Evolutionary conservation across 2,888 invertebrate species (phyloP).

Genomic region (Drosophila peninsularis): DNA sequence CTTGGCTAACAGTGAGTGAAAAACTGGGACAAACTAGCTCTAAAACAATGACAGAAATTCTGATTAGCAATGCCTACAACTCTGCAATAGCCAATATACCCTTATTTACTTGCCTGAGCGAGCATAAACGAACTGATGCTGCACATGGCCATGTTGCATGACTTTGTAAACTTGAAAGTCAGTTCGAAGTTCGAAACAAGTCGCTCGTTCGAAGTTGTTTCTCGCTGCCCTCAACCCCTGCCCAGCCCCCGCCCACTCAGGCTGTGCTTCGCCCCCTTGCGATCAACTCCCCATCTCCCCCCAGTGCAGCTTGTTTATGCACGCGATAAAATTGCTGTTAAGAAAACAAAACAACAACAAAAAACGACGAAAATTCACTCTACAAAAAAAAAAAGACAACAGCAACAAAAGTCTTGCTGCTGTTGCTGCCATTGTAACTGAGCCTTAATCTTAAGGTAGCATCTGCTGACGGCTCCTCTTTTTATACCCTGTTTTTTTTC

Average conservation of each 20-base stretch:
- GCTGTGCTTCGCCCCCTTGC: background rate
- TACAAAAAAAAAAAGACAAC: constrained; percentile 12
- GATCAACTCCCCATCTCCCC: constrained; percentile 15
- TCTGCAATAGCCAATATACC: background rate
- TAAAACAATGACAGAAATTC: background rate
- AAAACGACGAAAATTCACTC: constrained; percentile 46
- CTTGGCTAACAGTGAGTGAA: background rate
- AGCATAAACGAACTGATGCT: constrained; percentile 40
- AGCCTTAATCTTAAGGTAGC: constrained; percentile 73
- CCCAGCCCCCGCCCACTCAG: background rate
- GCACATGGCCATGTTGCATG: constrained; percentile 76
- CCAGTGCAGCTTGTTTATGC: constrained; percentile 67
- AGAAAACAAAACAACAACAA: constrained; percentile 34
- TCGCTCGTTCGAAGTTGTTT: constrained; percentile 24
- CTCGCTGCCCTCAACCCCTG: constrained; percentile 7
- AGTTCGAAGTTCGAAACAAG: constrained; percentile 63
- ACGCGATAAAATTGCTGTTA: constrained; percentile 74
- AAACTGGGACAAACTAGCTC: background rate
- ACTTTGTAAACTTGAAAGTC: constrained; percentile 75
- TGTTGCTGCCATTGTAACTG: constrained; percentile 53
- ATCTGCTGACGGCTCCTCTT: constrained; percentile 53
- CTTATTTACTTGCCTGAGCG: background rate
- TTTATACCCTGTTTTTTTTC: constrained; percentile 9
- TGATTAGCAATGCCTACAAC: too few species aligned
- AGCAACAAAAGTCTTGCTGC: constrained; percentile 70